Evolutionary conservation across 1,140 invertebrate genomes (phyloP), one percentile per base, ranked within the genome.

Genomic region (Myzus persicae): DNA sequence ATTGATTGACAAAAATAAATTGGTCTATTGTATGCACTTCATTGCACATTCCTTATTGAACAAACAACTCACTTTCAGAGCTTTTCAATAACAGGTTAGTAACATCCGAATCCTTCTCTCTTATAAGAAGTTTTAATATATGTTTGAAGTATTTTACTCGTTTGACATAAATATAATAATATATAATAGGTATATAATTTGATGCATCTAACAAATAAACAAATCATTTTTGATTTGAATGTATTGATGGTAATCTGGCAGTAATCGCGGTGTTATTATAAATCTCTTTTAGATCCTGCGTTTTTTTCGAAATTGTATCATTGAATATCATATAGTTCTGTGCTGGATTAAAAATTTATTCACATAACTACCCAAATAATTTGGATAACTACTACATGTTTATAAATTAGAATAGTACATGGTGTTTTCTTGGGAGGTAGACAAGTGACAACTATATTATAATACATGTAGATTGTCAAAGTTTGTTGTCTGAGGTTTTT

Each of bases 1-100:
- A 67, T 67, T 67, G 59, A 67, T 67, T 67, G 59, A 67, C 59
- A 67, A 67, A 67, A 67, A 67, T 67, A 67, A 67, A 67, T 67
- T 67, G 59, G 59, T 67, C 59, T 67, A 67, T 67, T 67, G 59
- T 67, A 67, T 67, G 59, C 59, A 67, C 59, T 67, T 67, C 59
- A n/a, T 67, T 31, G 59, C 59, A 67, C 59, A 67, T n/a, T 1
- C n/a, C 14, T 67, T 67, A 67, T 67, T 67, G 59, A n/a, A 67
- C n/a, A 67, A 67, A 67, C 59, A 67, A 67, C 31, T 67, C 59
- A 67, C 59, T 67, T 67, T n/a, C 59, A 67, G 59, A n/a, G 11
- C 59, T 67, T 67, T 67, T 67, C 59, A 67, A 67, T 14, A 67
- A 67, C 59, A 67, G 59, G 59, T 67, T 67, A n/a, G 59, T 18